Evolutionary conservation across 2,113 vertebrate species (phyloP).

Genomic region (Lasiurus cinereus): DNA sequence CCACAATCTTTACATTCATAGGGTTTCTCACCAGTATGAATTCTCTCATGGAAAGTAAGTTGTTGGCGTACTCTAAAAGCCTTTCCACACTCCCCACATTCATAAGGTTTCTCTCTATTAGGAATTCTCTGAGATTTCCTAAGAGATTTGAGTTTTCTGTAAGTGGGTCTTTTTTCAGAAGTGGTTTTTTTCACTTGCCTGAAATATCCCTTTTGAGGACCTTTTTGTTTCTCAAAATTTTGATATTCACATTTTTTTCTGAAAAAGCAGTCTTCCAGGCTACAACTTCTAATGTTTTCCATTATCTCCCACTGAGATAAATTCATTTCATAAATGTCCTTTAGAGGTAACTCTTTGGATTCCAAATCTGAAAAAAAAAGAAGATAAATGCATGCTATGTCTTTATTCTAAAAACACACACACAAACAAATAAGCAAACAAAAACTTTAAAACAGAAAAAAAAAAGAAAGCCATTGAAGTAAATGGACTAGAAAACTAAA

Average conservation of each 20-base stretch:
- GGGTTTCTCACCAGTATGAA: conserved; percentile 82
- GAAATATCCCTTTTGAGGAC: conserved; percentile 41
- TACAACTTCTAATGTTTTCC: conserved; percentile 64
- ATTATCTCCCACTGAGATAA: conserved; percentile 73
- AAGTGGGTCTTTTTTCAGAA: conserved; percentile 54
- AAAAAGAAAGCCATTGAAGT: conserved; percentile 1
- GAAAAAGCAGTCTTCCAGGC: conserved; percentile 53
- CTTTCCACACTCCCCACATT: conserved; percentile 79
- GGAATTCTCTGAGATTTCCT: conserved; percentile 64
- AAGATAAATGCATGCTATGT: conserved; percentile 33
- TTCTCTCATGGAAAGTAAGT: conserved; percentile 83
- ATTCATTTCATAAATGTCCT: conserved; percentile 64
- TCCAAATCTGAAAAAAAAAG: conserved; percentile 74
- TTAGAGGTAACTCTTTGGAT: conserved; percentile 70
- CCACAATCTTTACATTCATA: conserved; percentile 82
- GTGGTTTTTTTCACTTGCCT: conserved; percentile 59
- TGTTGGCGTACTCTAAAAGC: conserved; percentile 81
- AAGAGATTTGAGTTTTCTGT: conserved; percentile 59
- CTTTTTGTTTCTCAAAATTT: conserved; percentile 46
- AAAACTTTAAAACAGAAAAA: not conserved
- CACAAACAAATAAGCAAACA: conserved; percentile 16
- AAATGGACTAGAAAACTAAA: not conserved
- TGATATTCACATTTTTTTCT: conserved; percentile 61
- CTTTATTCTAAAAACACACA: conserved; percentile 26
- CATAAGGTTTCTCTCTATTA: conserved; percentile 78